Evolutionary conservation across 2,797 vertebrate species (phyloP).

Genomic region (Paramormyrops hopkinsi): DNA sequence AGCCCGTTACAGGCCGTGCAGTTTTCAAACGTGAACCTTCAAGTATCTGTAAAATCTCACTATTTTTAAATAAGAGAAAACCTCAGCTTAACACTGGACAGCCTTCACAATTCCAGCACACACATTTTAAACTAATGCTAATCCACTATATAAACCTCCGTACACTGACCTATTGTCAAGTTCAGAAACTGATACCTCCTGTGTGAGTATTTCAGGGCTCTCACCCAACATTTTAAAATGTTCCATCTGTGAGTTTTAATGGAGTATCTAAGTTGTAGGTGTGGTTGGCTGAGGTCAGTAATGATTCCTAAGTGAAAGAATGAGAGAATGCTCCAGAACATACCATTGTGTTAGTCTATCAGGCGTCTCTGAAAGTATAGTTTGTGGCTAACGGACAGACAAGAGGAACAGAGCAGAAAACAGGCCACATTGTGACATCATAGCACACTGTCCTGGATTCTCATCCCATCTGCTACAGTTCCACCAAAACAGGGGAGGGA

Average conservation of each 20-base stretch:
- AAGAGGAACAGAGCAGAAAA: not conserved
- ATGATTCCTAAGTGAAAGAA: not conserved
- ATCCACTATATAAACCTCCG: not conserved
- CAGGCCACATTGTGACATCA: slow-evolving; percentile 21
- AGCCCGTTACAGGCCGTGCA: not conserved
- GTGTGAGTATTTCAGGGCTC: not conserved
- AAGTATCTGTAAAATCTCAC: not conserved
- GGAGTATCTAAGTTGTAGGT: not conserved
- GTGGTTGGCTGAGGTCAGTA: not conserved
- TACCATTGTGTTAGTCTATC: not conserved
- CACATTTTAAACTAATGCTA: not conserved
- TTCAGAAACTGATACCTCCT: not conserved
- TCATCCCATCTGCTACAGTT: not conserved
- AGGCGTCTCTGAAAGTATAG: not conserved
- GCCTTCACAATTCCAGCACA: not conserved
- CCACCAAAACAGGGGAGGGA: not conserved
- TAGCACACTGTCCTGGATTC: slow-evolving; percentile 3
- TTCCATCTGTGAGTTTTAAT: not conserved
- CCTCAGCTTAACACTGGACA: not conserved
- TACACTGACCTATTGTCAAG: not conserved
- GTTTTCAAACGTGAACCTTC: not conserved
- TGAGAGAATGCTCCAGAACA: not conserved
- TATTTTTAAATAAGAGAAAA: not conserved
- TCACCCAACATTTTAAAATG: not conserved
- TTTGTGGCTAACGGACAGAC: not conserved